Base-by-base conservation (phyloP, 1,140 invertebrate genomes). In the Sipha flava region DNA sequence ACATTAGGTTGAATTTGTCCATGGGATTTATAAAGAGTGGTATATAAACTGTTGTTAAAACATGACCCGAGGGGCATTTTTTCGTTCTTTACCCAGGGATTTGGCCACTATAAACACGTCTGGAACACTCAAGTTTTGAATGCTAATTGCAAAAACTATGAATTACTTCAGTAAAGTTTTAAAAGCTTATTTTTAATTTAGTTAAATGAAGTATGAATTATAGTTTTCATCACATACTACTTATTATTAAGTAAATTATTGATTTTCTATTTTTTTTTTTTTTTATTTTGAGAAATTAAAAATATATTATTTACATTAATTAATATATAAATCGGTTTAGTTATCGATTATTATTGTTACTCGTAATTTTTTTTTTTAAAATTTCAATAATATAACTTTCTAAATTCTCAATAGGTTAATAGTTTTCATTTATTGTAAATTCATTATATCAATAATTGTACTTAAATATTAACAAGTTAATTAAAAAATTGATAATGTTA, bases 1-100 rank as follows among this genome's bases (percentile, higher is more conserved):
- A 43, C 72, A 77, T 77, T 59, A 34, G 73, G 21, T 57, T 23
- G 73, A 77, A 77, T 59, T 77, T 77, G 73, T 77, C 73, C 34
- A 21, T 59, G 7, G 52, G 73, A 77, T 77, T 77, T 77, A 77
- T 77, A 77, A 77, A 59, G 73, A 59, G 59, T 43, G 34, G 73
- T 77, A 57, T 54, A 75, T 59, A 59, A 59, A 77, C 73, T 77
- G 52, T 16, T 77, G 73, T 77, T 77, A 77, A 77, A 77, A 77
- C 73, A 59, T 47, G 52, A 59, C 49, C 73, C 49, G 21, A 34
- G 31, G 73, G 52, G 73, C 34, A 77, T 59, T 59, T 21, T 54
- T n/a, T 34, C 34, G 34, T 59, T 59, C 49, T 57, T 77, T 37
- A 21, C 49, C 52, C 40, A 26, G 34, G 40, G 16, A 77, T 29